Base-by-base conservation (phyloP, 1,140 invertebrate species). In the Drosophila seguyi region DNA sequence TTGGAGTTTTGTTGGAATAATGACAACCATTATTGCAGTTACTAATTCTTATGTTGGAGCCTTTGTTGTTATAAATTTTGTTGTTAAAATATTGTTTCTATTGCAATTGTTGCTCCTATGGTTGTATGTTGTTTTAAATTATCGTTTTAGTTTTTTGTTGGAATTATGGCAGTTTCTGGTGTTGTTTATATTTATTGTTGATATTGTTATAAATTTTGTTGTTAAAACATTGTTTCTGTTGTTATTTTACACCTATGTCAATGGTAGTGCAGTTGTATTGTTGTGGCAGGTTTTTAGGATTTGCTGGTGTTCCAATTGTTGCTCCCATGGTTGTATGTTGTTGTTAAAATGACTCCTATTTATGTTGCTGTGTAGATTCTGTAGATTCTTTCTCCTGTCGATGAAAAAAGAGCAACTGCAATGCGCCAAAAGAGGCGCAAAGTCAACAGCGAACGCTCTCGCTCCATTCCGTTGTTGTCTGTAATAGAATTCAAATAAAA, bases 401-500 rank as follows among this genome's bases (percentile, higher is more conserved):
- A n/a, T 18, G 57, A 38, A 69, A 41, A 58, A 52, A 45, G 36
- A 57, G 25, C 62, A 73, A 73, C 62, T 63, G 79, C 79, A 81
- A 39, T 82, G 74, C 59, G 53, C 44, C 74, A 59, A 84, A 56
- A 71, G 50, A 36, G 20, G 11, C 58, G n/a, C 71, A 55, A 48
- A 66, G 48, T 55, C 59, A 71, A 75, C 45, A 72, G 38, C 39
- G 55, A 42, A 57, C 18, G 31, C 29, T 38, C 18, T 38, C 34
- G 44, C 22, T 42, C 45, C 39, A 44, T 31, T 36, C 47, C 42
- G 62, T 45, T 62, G 73, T 60, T 77, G 67, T 66, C 60, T 77
- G 84, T 88, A 88, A 88, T 88, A 88, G 90, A 88, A 88, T 88
- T 88, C 84, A 90, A 90, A 88, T 90, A 88, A 88, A 88, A 88